A percentile compares a stretch with the other conserved stretches of the same genome.
phyloP scores from a whole-genome alignment of 2,113 vertebrate genomes.

The Myodes glareolus region DNA sequence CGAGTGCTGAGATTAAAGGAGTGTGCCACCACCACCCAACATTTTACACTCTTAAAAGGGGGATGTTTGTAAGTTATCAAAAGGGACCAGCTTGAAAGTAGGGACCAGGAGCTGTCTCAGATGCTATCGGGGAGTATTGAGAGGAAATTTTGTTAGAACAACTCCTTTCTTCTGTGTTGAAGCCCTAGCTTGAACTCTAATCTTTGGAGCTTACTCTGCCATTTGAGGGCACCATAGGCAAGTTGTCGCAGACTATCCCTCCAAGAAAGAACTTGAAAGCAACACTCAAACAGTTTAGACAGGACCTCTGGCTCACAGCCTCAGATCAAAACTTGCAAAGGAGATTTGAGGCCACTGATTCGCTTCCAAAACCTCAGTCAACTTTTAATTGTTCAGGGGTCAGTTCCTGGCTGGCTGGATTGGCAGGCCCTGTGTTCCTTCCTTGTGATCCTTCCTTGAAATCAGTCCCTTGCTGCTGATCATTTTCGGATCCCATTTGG shows the following conservation, averaged over 20 bases:
- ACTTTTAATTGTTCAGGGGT: conserved; percentile 61
- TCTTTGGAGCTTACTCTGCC: not conserved
- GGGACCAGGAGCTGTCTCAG: not conserved
- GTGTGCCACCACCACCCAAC: no score
- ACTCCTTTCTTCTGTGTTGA: not conserved
- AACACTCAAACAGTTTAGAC: conserved; percentile 66
- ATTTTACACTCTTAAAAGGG: not conserved
- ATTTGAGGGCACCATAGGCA: conserved; percentile 25
- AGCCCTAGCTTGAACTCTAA: not conserved
- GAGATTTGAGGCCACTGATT: conserved; percentile 44
- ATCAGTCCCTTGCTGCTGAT: conserved; percentile 31
- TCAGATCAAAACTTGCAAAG: conserved; percentile 61
- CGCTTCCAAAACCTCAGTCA: conserved; percentile 65
- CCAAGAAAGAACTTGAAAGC: conserved; percentile 53
- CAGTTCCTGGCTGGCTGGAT: conserved; percentile 57
- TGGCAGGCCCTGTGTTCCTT: conserved; percentile 40
- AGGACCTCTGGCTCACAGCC: conserved; percentile 55
- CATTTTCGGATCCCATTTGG: conserved; percentile 39
- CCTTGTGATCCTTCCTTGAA: conserved; percentile 63
- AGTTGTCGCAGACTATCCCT: conserved; percentile 50
- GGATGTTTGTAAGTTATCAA: not conserved
- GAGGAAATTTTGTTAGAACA: conserved; percentile 7
- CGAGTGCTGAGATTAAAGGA: no score
- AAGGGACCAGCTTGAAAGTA: not conserved
- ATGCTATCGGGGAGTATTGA: not conserved